Percentiles rank a stretch among this genome's conserved stretches.
These are phyloP conservation scores for Alauda arvensis DNA, from an alignment of 2,797 vertebrate species.

Conservation along the genomic window DNA sequence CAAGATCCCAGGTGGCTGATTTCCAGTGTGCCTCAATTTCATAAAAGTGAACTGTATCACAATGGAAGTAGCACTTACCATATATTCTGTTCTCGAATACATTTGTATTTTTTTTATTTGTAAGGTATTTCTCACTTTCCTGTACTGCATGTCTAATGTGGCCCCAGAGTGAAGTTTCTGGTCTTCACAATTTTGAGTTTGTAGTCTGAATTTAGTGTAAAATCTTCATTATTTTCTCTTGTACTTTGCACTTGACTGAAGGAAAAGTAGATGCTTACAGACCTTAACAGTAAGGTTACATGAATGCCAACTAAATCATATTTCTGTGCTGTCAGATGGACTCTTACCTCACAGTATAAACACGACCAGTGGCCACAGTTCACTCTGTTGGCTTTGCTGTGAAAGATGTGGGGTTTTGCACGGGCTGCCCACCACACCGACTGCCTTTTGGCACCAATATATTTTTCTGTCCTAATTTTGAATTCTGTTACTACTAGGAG, in stretches of 20 bases:
- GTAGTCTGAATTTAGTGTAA: not conserved
- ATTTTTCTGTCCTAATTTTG: not conserved
- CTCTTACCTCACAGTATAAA: not conserved
- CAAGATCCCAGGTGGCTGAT: not conserved
- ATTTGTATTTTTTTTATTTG: not conserved
- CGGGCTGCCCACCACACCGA: rapidly evolving
- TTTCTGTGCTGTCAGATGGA: not conserved
- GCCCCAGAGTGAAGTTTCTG: not conserved
- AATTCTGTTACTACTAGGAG: not conserved
- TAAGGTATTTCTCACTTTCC: not conserved
- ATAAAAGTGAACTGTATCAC: not conserved
- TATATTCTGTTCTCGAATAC: not conserved
- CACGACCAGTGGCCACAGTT: rapidly evolving
- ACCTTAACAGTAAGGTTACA: not conserved
- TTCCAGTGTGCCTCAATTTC: not conserved
- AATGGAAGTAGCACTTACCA: not conserved
- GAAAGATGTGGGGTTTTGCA: not conserved
- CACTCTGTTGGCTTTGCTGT: not conserved
- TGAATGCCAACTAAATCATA: not conserved
- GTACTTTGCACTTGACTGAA: not conserved
- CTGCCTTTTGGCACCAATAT: not conserved
- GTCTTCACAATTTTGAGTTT: not conserved
- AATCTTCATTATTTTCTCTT: not conserved
- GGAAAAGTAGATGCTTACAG: not conserved
- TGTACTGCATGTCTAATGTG: not conserved